phyloP scores from a whole-genome alignment of 1,140 invertebrate species.

The Papilio polyxenes region DNA sequence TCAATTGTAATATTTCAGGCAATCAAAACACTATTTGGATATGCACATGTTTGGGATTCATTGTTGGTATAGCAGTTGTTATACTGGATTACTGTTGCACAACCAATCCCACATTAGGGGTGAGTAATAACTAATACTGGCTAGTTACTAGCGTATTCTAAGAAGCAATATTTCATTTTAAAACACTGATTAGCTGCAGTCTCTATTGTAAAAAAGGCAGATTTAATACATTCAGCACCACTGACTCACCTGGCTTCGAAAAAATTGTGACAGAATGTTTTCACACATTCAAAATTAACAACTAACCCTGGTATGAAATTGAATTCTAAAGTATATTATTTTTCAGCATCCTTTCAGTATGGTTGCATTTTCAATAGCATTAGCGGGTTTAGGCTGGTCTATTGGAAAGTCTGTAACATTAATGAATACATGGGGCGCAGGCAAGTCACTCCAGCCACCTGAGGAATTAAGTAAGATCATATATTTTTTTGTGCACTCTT shows the following conservation, averaged over 20 bases:
- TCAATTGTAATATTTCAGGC: conserved; percentile 76
- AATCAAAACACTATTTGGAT: conserved; percentile 89
- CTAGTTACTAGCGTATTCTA: background rate
- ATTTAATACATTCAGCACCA: too few species aligned
- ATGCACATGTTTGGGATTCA: conserved; percentile 87
- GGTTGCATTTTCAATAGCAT: conserved; percentile 73
- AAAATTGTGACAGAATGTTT: background rate
- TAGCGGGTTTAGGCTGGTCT: conserved; percentile 68
- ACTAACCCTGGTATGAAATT: background rate
- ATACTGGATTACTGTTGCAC: conserved; percentile 86
- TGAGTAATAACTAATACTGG: conserved; percentile 70
- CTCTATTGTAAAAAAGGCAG: too few species aligned
- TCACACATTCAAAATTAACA: too few species aligned
- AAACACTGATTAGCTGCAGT: too few species aligned
- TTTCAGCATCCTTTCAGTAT: conserved; percentile 73
- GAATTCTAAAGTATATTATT: background rate
- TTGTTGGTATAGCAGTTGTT: conserved; percentile 86
- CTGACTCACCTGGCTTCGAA: background rate
- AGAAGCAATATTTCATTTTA: too few species aligned
- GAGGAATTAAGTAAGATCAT: conserved; percentile 66
- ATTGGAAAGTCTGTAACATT: conserved; percentile 68
- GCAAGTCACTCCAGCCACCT: conserved; percentile 69
- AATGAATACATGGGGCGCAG: conserved; percentile 64
- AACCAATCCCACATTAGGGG: conserved; percentile 84
- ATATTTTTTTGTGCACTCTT: background rate